Conservation (phyloP, 2,113 vertebrate species). For the Gymnobelideus leadbeateri region DNA sequence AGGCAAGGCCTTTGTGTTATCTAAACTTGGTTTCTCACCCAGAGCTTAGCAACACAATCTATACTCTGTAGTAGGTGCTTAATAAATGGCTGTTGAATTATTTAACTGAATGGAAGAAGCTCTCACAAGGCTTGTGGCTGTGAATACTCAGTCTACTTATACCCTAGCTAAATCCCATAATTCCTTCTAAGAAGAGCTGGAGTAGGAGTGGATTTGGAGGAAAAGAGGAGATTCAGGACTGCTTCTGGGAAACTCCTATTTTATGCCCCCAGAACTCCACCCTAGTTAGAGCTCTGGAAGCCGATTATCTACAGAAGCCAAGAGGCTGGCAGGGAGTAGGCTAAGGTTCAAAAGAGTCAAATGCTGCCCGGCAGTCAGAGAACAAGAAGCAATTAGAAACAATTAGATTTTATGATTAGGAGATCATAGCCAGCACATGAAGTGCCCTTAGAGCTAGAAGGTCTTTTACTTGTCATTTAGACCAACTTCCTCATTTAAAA, state of each 20-base stretch:
- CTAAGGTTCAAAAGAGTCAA: background rate
- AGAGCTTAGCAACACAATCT: background rate
- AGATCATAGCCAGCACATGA: background rate
- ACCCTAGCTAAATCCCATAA: background rate
- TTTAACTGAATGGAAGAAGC: background rate
- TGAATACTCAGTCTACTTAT: background rate
- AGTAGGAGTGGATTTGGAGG: background rate
- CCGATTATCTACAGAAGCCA: background rate
- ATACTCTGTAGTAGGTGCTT: background rate
- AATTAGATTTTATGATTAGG: background rate
- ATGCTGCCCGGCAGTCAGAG: background rate
- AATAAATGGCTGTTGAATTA: background rate
- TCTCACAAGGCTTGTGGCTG: background rate
- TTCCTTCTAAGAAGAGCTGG: background rate
- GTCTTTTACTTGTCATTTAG: background rate
- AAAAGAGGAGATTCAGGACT: background rate
- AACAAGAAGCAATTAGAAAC: background rate
- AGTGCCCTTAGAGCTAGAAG: background rate
- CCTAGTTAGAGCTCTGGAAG: background rate
- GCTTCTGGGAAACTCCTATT: background rate
- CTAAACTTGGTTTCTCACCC: background rate
- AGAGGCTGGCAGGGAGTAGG: background rate
- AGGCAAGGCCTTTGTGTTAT: background rate
- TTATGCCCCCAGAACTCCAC: background rate
- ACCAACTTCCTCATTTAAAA: background rate